Conservation (phyloP, 1,140 invertebrate genomes). For the Neuroterus valhalla region DNA sequence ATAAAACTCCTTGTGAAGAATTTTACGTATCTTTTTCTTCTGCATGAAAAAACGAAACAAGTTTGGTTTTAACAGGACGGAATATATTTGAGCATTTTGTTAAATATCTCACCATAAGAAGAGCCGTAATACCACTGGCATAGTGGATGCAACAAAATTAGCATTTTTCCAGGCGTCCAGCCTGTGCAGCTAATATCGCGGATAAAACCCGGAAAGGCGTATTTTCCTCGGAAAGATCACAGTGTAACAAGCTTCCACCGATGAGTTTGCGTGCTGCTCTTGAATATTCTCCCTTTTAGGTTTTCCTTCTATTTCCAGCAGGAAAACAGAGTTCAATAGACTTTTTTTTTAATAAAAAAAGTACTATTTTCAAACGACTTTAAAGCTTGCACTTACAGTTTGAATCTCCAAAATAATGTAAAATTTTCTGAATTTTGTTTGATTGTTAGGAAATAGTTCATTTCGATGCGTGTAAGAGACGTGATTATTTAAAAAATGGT, state of each 20-base stretch:
- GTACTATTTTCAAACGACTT: too few species aligned
- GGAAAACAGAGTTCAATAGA: too few species aligned
- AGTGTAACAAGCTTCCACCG: conserved; percentile 52
- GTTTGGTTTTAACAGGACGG: neutral
- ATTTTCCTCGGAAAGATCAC: conserved; percentile 56
- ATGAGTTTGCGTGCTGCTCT: conserved; percentile 36
- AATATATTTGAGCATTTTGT: conserved; percentile 18
- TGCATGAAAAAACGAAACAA: neutral
- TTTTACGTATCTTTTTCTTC: conserved; percentile 2
- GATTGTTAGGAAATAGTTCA: too few species aligned
- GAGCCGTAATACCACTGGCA: neutral
- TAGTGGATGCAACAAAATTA: conserved; percentile 52
- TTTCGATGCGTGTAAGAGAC: too few species aligned
- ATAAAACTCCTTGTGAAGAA: neutral
- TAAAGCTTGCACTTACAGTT: too few species aligned
- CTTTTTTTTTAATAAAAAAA: too few species aligned
- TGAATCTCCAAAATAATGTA: too few species aligned
- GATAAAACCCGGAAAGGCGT: conserved; percentile 45
- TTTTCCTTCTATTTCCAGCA: neutral
- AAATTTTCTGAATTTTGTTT: too few species aligned
- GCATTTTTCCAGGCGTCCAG: conserved; percentile 58
- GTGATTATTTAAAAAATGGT: too few species aligned
- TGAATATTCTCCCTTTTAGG: neutral
- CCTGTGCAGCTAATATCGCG: conserved; percentile 50
- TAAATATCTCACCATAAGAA: conserved; percentile 18